Evolutionary conservation across 2,888 invertebrate species (phyloP).

Genomic region (Tinea pellionella): DNA sequence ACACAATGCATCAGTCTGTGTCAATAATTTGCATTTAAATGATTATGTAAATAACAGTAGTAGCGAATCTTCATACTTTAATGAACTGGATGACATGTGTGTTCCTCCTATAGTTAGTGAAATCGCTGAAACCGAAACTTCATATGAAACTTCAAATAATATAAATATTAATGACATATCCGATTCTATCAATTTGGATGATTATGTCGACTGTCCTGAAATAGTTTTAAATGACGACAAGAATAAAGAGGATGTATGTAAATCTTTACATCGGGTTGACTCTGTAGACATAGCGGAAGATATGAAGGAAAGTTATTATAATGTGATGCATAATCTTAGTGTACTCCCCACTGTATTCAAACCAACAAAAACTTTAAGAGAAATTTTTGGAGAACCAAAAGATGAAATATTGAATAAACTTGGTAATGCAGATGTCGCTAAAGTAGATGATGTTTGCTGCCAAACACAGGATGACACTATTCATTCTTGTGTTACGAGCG

Average conservation of each 20-base stretch:
- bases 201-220: background rate
- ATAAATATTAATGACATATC: slow-evolving; percentile 35
- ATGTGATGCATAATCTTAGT: background rate
- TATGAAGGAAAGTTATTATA: background rate
- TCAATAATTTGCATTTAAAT: background rate
- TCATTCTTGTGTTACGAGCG: slow-evolving; percentile 38
- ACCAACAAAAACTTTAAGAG: background rate
- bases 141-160: slow-evolving; percentile 44
- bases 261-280: background rate
- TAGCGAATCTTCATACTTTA: slow-evolving; percentile 14
- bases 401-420: background rate
- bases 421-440: background rate
- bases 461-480: slow-evolving; percentile 27
- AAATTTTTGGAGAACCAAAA: background rate
- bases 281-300: background rate
- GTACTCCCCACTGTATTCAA: background rate
- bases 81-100: slow-evolving; percentile 40
- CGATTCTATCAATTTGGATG: background rate
- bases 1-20: background rate
- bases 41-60: background rate
- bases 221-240: background rate
- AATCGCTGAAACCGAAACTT: slow-evolving; percentile 37
- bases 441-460: background rate
- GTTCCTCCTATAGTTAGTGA: slow-evolving; percentile 44
- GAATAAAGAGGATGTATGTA: background rate